Evolutionary conservation across 2,888 invertebrate genomes (phyloP).

Genomic region (Synergus laeviventris): DNA sequence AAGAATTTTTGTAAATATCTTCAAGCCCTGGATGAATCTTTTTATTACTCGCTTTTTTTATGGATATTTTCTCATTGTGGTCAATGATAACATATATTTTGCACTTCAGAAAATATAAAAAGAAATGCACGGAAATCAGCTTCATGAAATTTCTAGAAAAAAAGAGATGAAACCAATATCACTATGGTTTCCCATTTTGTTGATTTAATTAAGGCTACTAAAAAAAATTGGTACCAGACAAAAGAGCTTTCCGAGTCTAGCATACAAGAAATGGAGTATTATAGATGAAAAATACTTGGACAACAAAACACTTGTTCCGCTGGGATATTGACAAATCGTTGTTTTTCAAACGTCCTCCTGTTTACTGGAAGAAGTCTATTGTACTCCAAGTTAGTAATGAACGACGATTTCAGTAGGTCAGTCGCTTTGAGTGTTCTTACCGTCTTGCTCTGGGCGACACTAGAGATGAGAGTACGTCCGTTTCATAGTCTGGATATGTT

Average conservation of each 20-base stretch:
- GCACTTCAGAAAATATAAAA: too few relatives aligned
- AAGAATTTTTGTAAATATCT: background rate
- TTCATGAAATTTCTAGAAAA: too few relatives aligned
- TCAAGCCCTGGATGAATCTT: background rate
- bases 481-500: slow-evolving; percentile 27
- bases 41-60: background rate
- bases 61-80: too few relatives aligned
- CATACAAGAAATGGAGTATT: background rate
- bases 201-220: too few relatives aligned
- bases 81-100: too few relatives aligned
- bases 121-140: too few relatives aligned
- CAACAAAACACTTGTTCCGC: background rate
- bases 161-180: too few relatives aligned
- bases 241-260: background rate
- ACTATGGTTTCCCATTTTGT: too few relatives aligned
- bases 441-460: background rate
- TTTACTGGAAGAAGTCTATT: background rate
- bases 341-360: background rate
- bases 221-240: too few relatives aligned
- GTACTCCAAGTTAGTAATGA: slow-evolving; percentile 18
- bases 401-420: slow-evolving; percentile 20
- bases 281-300: background rate
- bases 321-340: background rate
- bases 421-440: background rate
- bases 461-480: background rate